Evolutionary conservation across 2,797 vertebrate genomes (phyloP), one percentile per base, ranked within the genome.

Genomic region (Malurus splendens): DNA sequence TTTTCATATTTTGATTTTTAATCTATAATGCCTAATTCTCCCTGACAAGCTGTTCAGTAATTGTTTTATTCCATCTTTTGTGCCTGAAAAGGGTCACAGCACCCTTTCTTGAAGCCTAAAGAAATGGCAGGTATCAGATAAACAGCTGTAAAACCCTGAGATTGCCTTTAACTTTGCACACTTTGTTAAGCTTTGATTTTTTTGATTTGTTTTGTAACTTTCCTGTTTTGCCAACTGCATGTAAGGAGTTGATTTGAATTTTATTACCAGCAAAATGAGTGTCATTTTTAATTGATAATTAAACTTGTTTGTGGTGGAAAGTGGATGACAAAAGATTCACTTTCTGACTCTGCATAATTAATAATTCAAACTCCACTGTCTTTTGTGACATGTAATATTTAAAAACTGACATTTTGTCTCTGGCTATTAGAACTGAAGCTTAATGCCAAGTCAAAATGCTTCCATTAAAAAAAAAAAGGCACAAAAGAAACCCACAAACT

Each of bases 331-430:
- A 55, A 72, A 60, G 27, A 47, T 25, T 83, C 3, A 10, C 32
- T 86, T 88, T 77, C 15, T 67, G 62, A 39, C 50, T 90, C 36
- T 44, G 50, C 33, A 50, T 79, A 70, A n/a, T 92, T 60, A 93
- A 82, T 89, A 47, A 91, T 92, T 95, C 30, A 93, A 87, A 72
- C 68, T 45, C n/a, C 42, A 24, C 18, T 73, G 51, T 81, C 39
- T 82, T 91, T 80, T 74, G 51, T 93, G 89, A 61, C 59, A 73
- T 91, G 73, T 55, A 70, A 56, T 91, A 91, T 91, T 94, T 94
- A 93, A 90, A 89, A 39, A 85, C 50, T 96, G 94, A 94, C 88
- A 92, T 94, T 97, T 92, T 96, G 68, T 74, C 57, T 89, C 75
- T 73, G 30, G 24, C 22, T 52, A 12, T 86, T 92, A 25, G 10